Conservation (phyloP, 2,797 vertebrate species). For the Hippocampus kuda region DNA sequence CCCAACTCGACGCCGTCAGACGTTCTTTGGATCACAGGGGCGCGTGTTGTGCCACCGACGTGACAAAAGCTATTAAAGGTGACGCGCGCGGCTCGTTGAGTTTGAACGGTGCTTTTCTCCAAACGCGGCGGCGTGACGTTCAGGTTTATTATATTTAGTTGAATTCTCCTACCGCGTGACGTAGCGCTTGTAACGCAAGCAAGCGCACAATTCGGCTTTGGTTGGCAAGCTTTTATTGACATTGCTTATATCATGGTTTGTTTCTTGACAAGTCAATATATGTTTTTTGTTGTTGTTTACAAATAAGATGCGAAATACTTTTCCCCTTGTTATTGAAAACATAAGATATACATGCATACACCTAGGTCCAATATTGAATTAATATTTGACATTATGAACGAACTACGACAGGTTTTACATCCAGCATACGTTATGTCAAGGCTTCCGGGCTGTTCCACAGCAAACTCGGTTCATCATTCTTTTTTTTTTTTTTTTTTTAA, state of each 20-base stretch:
- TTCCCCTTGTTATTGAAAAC: too few species aligned
- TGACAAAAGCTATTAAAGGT: background rate
- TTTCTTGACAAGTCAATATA: too few species aligned
- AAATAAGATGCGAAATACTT: too few species aligned
- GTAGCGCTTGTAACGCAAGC: background rate
- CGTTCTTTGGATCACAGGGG: background rate
- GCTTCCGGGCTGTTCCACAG: background rate
- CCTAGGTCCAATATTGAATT: too few species aligned
- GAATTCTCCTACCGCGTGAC: background rate
- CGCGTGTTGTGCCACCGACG: background rate
- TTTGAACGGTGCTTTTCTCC: constrained; percentile 1
- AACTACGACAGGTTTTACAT: too few species aligned
- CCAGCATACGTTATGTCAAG: background rate
- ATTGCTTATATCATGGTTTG: too few species aligned
- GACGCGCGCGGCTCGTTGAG: background rate
- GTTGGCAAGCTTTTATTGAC: constrained; percentile 1
- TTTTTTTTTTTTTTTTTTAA: too few species aligned
- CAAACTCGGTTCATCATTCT: background rate
- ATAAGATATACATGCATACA: too few species aligned
- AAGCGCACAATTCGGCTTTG: background rate
- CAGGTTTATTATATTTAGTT: background rate
- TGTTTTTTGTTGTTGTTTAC: too few species aligned
- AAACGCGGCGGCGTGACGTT: background rate
- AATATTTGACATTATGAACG: too few species aligned
- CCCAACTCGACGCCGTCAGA: background rate